These are phyloP conservation scores for Tonatia bakeri DNA, from an alignment of 2,113 vertebrate species.

Conservation along the genomic window DNA sequence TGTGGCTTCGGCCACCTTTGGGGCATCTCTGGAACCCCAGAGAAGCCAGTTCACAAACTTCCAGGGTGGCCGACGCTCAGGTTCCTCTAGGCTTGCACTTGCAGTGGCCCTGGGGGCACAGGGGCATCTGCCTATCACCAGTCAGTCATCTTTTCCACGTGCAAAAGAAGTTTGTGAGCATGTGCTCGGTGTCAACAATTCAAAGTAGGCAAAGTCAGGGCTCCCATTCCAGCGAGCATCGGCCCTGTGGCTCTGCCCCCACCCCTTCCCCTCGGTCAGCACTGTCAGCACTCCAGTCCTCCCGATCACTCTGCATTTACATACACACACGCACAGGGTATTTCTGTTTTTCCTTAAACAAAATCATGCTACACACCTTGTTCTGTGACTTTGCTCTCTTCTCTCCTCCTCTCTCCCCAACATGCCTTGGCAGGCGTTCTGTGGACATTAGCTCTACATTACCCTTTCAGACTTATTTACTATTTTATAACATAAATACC, in stretches of 20 bases:
- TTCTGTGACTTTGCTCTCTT: neutral
- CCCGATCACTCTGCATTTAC: neutral
- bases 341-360: neutral
- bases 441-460: neutral
- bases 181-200: neutral
- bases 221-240: neutral
- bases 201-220: neutral
- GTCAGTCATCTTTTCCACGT: neutral
- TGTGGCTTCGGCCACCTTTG: neutral
- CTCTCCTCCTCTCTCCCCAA: neutral
- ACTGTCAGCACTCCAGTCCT: neutral
- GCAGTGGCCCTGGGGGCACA: neutral
- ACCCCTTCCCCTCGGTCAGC: neutral
- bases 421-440: neutral
- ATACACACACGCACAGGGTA: neutral
- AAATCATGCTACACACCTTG: neutral
- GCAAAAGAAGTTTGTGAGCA: neutral
- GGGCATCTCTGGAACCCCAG: neutral
- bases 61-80: neutral
- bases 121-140: neutral
- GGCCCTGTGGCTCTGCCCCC: neutral
- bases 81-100: neutral
- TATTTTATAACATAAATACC: constrained; percentile 20
- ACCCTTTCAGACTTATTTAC: constrained; percentile 20
- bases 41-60: neutral